These are phyloP conservation scores for Zootermopsis nevadensis DNA, from an alignment of 2,888 invertebrate genomes.

Conservation along the genomic window DNA sequence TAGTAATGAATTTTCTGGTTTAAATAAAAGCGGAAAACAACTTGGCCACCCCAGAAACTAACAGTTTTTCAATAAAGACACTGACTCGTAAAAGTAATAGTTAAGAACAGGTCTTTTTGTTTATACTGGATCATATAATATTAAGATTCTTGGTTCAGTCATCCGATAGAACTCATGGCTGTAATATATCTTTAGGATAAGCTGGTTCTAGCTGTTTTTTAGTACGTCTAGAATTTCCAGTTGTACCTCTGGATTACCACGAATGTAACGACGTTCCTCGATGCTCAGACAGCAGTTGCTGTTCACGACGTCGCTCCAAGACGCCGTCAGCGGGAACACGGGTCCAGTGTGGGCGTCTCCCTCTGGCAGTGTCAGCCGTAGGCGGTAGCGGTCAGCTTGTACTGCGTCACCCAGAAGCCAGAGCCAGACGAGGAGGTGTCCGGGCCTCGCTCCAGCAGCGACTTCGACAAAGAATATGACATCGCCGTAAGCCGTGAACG, in stretches of 20 bases:
- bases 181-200: no score
- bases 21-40: no score
- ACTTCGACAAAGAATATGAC: conserved; percentile 32
- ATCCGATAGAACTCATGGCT: no score
- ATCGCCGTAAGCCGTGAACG: conserved; percentile 21
- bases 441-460: neutral
- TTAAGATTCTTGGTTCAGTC: no score
- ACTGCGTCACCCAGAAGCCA: conserved; percentile 46
- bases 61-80: no score
- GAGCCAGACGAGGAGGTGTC: conserved; percentile 46
- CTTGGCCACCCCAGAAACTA: no score
- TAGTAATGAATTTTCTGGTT: no score
- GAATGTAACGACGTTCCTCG: conserved; percentile 22
- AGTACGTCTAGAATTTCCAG: conserved; percentile 14
- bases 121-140: no score
- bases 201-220: neutral
- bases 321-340: conserved; percentile 42
- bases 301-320: conserved; percentile 44
- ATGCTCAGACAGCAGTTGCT: conserved; percentile 36
- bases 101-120: no score
- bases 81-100: no score
- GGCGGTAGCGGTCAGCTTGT: conserved; percentile 7
- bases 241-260: conserved; percentile 21
- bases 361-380: conserved; percentile 28
- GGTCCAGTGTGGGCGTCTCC: conserved; percentile 32